These are phyloP conservation scores for Tenrec ecaudatus DNA, from an alignment of 2,113 vertebrate species.

Conservation along the genomic window DNA sequence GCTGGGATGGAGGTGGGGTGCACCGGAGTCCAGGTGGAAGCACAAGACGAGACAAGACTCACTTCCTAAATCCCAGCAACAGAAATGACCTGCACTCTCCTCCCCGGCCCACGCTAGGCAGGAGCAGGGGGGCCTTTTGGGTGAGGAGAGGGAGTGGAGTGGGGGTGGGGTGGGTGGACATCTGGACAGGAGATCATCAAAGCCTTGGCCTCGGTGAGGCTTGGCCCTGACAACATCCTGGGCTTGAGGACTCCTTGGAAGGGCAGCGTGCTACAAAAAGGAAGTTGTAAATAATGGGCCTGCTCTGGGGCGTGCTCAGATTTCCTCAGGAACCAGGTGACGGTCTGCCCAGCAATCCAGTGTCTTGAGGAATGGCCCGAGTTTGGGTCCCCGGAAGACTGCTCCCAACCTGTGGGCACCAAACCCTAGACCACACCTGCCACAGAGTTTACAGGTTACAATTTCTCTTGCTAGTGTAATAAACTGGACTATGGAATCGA, in stretches of 20 bases:
- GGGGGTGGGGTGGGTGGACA: background rate
- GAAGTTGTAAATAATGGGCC: conserved; percentile 67
- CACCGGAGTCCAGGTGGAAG: no score
- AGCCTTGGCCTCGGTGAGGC: background rate
- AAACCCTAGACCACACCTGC: no score
- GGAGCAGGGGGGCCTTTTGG: no score
- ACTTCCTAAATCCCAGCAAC: no score
- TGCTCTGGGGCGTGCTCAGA: conserved; percentile 49
- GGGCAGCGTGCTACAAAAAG: background rate
- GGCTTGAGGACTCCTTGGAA: background rate
- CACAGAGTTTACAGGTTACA: background rate
- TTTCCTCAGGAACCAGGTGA: conserved; percentile 58
- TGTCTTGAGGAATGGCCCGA: background rate
- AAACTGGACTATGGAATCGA: background rate
- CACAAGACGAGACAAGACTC: no score
- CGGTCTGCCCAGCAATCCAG: background rate
- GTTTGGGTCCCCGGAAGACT: background rate
- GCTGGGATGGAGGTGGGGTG: no score
- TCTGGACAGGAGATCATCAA: background rate
- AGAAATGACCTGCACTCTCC: no score
- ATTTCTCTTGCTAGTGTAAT: background rate
- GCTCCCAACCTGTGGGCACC: background rate
- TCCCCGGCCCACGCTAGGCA: no score
- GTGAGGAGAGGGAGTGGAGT: background rate
- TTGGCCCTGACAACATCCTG: background rate